Percentiles rank a stretch among this genome's conserved stretches.
Evolutionary conservation across 2,888 invertebrate genomes (phyloP).

Genomic region (Ormyrus nitidulus): DNA sequence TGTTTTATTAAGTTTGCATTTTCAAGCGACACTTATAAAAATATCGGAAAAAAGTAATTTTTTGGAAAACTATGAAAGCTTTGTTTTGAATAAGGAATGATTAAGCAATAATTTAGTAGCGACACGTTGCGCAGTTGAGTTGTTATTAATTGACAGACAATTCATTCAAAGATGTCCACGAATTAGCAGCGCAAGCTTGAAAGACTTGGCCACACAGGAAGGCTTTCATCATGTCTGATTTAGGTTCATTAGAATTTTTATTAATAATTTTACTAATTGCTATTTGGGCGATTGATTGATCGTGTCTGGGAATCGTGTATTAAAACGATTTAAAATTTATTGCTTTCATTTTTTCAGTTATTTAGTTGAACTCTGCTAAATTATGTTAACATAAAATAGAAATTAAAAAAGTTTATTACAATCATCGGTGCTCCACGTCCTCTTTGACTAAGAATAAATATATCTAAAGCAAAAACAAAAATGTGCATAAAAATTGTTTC

Average conservation of each 20-base stretch:
- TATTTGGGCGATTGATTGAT: slow-evolving; percentile 70
- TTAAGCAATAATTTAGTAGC: slow-evolving; percentile 5
- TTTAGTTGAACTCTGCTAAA: too few species aligned
- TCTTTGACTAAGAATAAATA: not conserved
- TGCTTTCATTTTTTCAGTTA: too few species aligned
- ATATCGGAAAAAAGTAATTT: too few species aligned
- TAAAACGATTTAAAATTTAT: not conserved
- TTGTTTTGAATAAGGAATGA: not conserved
- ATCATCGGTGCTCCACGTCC: too few species aligned
- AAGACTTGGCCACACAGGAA: slow-evolving; percentile 73
- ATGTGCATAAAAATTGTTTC: not conserved
- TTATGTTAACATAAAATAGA: too few species aligned
- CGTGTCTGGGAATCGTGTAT: slow-evolving; percentile 12
- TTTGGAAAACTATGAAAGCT: too few species aligned
- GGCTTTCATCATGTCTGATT: slow-evolving; percentile 72
- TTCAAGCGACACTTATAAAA: too few species aligned
- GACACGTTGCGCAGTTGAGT: slow-evolving; percentile 57
- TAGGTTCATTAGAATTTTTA: slow-evolving; percentile 71
- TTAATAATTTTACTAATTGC: slow-evolving; percentile 72
- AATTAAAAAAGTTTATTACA: too few species aligned
- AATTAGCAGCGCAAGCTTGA: slow-evolving; percentile 62
- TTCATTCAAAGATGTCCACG: slow-evolving; percentile 64
- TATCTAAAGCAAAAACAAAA: not conserved
- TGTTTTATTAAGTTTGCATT: too few species aligned
- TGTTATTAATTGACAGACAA: slow-evolving; percentile 67